Evolutionary conservation across 2,797 vertebrate genomes (phyloP), one percentile per base, ranked within the genome.

Genomic region (Eremophila alpestris): DNA sequence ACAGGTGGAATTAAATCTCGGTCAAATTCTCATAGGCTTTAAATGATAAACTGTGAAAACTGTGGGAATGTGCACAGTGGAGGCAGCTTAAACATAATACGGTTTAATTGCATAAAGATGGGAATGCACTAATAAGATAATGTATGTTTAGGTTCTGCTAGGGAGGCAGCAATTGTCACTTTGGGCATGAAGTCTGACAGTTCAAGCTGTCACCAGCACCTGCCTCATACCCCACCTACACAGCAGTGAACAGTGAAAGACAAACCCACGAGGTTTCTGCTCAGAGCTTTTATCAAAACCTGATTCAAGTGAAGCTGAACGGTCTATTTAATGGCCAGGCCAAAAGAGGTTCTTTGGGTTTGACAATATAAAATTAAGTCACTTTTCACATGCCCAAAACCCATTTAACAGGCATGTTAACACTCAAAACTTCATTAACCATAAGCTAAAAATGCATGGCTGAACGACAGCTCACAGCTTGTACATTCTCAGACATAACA

Each of bases 171-270:
- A 90, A 77, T 95, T 89, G 78, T 88, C 80, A 77, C 64, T 10
- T 67, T 46, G 75, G 81, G 91, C 91, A 95, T 56, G 17, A 68
- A 91, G 69, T 95, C 90, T 94, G 97, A 77, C 83, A 97, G 91
- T 56, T 92, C 94, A 83, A 93, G 93, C 54, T 92, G 90, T 52
- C 93, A 97, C 90, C 88, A 96, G 80, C 95, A 97, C 95, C 97
- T 97, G 94, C 93, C 95, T 55, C 10, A 2, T 93, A 77, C 18
- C 89, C 84, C 96, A 97, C 77, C 84, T 85, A 94, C 92, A 91
- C 60, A 87, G 79, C 71, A 96, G 65, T 3, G 83, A 89, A 55
- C 87, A 95, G 3, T 38, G 59, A 89, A 88, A 97, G 78, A 91
- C 69, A 96, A 97, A 82, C 52, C 74, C 79, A 22, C 5, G 34